Conservation (phyloP, 2,797 vertebrate species). For the Pseudocheirus occidentalis region DNA sequence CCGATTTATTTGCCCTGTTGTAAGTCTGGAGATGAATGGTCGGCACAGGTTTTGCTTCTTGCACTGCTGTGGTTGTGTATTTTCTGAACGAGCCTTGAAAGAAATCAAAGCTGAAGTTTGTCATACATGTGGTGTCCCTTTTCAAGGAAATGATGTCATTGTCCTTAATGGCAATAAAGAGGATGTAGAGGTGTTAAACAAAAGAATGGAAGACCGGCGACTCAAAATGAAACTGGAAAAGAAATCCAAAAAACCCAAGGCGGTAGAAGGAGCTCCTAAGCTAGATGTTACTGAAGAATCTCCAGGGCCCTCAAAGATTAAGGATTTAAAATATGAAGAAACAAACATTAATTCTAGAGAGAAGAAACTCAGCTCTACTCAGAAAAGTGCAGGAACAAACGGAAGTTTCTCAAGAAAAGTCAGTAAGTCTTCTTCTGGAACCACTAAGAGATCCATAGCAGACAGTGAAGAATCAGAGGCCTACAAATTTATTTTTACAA, state of each 20-base stretch:
- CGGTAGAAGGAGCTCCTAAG: conserved; percentile 78
- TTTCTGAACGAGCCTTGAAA: conserved; percentile 96
- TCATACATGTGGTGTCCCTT: conserved; percentile 84
- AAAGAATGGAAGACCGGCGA: too few species aligned
- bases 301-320: conserved; percentile 79
- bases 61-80: conserved; percentile 94
- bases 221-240: conserved; percentile 62
- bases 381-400: conserved; percentile 69
- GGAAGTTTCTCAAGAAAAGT: conserved; percentile 79
- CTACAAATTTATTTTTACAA: conserved; percentile 97
- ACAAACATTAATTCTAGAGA: conserved; percentile 68
- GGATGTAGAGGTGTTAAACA: too few species aligned
- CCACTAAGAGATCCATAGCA: conserved; percentile 88
- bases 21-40: conserved; percentile 98
- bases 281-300: conserved; percentile 81
- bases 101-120: conserved; percentile 97
- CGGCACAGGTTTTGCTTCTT: conserved; percentile 98
- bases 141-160: too few species aligned
- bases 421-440: conserved; percentile 64
- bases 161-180: too few species aligned
- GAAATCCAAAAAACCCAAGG: conserved; percentile 93
- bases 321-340: conserved; percentile 71
- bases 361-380: conserved; percentile 75
- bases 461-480: conserved; percentile 88
- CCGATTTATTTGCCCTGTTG: conserved; percentile 96